Evolutionary conservation across 2,888 invertebrate genomes (phyloP), one percentile per base, ranked within the genome.

Genomic region (Drosophila fulvimacula): DNA sequence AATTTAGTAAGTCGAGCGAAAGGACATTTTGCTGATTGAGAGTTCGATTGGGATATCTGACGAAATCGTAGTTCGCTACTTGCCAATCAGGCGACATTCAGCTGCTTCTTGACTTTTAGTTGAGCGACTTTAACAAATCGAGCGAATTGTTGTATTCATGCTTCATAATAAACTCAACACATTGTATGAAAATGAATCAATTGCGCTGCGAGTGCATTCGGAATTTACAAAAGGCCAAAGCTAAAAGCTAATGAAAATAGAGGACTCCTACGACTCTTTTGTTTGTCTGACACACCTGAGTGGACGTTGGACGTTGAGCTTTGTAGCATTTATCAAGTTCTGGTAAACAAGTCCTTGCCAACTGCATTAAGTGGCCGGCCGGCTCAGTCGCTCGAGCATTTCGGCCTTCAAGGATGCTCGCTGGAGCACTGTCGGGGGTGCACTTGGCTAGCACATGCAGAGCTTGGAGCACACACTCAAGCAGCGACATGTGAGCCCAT

Each of bases 241-340:
- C 32, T 7, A 10, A 24, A 56, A 42, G 34, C 15, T 34, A 51
- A 48, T 48, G 51, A n/a, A 11, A 24, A 36, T 38, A 11, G 19
- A 38, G 24, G 4, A 38, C n/a, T 34, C n/a, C 7, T n/a, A 21
- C 21, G 21, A 34, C 46, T 42, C 66, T 72, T 75, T 82, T 79
- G 80, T 69, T 58, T 59, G 68, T 51, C 30, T 34, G 58, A 56
- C 67, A 64, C 69, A 80, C 69, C 87, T 86, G 83, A 88, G 87
- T 86, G 81, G 69, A 44, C 48, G 46, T 15, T 76, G 81, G 41
- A 42, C 41, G 52, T 15, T 85, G 46, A 62, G 63, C 75, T 72
- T 74, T 72, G 69, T 74, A 38, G 58, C 61, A 74, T 70, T 72
- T 74, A 67, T 49, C 66, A 68, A 58, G 83, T 42, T 53, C 42